Evolutionary conservation across 2,888 invertebrate species (phyloP).

Genomic region (Lepidocyrtoides sp.): DNA sequence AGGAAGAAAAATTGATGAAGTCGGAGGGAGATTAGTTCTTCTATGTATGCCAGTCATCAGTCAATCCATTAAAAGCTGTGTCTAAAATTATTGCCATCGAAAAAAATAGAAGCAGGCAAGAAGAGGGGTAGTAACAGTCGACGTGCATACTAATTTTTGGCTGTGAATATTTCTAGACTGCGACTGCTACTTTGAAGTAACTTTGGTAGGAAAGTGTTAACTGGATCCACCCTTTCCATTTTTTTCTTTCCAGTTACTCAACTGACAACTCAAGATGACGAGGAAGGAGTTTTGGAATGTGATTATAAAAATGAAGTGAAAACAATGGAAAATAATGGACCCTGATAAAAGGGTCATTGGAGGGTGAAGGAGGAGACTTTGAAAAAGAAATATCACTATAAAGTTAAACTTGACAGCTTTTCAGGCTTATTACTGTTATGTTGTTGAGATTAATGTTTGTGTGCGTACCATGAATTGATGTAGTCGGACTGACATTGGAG

Average conservation of each 20-base stretch:
- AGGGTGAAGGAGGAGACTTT: neutral
- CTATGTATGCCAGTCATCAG: neutral
- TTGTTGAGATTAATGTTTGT: too few species aligned
- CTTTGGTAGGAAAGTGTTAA: constrained; percentile 3
- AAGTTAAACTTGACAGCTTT: constrained; percentile 2
- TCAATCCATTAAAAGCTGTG: neutral
- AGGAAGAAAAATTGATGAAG: too few species aligned
- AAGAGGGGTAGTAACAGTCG: too few species aligned
- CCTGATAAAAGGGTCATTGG: neutral
- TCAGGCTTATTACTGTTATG: constrained; percentile 15
- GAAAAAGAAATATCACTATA: neutral
- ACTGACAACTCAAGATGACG: too few species aligned
- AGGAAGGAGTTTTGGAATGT: constrained; percentile 34
- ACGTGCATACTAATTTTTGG: constrained; percentile 48
- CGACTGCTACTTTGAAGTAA: too few species aligned
- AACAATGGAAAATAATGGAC: neutral
- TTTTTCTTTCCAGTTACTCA: constrained; percentile 39
- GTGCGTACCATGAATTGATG: neutral
- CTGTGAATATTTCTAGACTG: too few species aligned
- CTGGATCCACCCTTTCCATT: constrained; percentile 46
- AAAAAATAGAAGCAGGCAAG: neutral
- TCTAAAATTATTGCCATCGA: constrained; percentile 16
- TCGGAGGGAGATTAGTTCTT: too few species aligned
- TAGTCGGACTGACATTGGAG: neutral
- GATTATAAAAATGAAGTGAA: neutral